Evolutionary conservation across 2,797 vertebrate genomes (phyloP).

Genomic region (Spea hammondii): DNA sequence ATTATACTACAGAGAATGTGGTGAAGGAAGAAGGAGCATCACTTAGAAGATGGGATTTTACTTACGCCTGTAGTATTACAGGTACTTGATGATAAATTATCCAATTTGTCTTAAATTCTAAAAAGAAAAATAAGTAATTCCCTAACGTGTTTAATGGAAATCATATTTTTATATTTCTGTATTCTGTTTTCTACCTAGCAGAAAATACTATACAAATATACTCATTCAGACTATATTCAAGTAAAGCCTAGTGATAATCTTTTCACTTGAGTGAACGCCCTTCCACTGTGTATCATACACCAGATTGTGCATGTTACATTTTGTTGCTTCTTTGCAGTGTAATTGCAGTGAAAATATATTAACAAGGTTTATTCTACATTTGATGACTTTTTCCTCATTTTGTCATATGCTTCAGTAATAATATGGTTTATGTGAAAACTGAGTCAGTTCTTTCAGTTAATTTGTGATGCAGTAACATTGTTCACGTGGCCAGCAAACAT

Average conservation of each 20-base stretch:
- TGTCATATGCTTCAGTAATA: constrained; percentile 15
- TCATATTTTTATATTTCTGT: too few relatives aligned
- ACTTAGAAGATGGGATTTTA: too few relatives aligned
- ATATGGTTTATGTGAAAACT: constrained; percentile 7
- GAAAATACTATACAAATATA: too few relatives aligned
- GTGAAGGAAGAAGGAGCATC: too few relatives aligned
- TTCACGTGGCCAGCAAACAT: not conserved
- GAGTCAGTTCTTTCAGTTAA: not conserved
- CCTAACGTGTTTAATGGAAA: too few relatives aligned
- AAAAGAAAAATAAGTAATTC: too few relatives aligned
- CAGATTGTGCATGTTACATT: constrained; percentile 9
- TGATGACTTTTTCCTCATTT: constrained; percentile 8
- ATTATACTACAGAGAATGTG: too few relatives aligned
- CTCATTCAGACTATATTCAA: not conserved
- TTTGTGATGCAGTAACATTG: not conserved
- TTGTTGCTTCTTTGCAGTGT: constrained; percentile 1
- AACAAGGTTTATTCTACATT: constrained; percentile 8
- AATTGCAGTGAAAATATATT: constrained; percentile 18
- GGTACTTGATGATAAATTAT: too few relatives aligned
- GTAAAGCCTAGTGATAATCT: constrained; percentile 3
- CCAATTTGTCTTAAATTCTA: too few relatives aligned
- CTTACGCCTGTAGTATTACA: too few relatives aligned
- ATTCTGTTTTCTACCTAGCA: too few relatives aligned
- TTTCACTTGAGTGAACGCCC: constrained; percentile 2
- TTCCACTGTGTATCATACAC: constrained; percentile 4